Evolutionary conservation across 2,113 vertebrate genomes (phyloP).

Genomic region (Sciurus niger): DNA sequence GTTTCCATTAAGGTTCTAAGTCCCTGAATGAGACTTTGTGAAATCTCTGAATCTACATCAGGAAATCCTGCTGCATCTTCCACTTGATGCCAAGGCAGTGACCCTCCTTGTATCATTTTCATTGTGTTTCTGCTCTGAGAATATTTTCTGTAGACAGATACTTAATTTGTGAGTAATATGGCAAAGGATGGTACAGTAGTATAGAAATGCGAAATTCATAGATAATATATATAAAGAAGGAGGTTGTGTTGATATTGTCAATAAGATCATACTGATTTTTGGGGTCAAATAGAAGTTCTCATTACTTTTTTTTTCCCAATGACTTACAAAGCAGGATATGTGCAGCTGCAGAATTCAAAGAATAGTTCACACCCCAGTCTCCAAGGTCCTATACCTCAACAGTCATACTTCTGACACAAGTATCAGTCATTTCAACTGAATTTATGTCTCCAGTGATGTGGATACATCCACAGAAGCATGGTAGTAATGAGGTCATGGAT

Average conservation of each 20-base stretch:
- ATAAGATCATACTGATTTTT: slow-evolving; percentile 23
- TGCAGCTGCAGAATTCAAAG: slow-evolving; percentile 26
- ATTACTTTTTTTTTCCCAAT: neutral
- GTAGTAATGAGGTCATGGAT: slow-evolving; percentile 33
- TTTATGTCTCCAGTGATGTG: neutral
- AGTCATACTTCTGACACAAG: slow-evolving; percentile 21
- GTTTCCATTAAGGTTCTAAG: neutral
- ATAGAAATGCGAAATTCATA: neutral
- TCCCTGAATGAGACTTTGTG: neutral
- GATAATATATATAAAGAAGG: neutral
- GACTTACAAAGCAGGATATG: neutral
- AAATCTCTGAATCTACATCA: neutral
- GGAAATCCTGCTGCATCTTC: neutral
- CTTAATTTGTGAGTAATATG: neutral
- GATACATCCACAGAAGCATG: neutral
- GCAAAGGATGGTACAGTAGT: neutral
- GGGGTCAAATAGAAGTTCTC: neutral
- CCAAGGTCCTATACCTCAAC: neutral
- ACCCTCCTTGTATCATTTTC: neutral
- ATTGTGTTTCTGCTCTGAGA: neutral
- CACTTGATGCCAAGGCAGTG: neutral
- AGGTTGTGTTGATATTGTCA: neutral
- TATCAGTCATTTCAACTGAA: slow-evolving; percentile 23
- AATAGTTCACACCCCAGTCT: slow-evolving; percentile 50
- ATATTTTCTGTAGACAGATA: neutral